Conservation (phyloP, 2,888 invertebrate genomes). For the Himalopsyche tibetana region DNA sequence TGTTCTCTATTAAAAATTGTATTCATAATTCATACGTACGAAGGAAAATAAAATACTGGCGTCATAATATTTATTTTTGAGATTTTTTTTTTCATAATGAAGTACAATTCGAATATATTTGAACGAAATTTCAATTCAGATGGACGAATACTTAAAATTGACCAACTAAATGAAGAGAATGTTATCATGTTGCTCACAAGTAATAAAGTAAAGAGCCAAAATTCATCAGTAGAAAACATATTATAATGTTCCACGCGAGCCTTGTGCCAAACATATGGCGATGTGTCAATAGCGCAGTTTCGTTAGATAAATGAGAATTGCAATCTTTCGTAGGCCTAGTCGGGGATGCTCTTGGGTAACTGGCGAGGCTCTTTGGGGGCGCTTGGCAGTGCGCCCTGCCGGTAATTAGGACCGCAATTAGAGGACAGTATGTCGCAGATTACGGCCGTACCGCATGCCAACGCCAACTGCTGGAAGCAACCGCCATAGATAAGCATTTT, state of each 20-base stretch:
- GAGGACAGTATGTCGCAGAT: slow-evolving; percentile 77
- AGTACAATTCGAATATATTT: no score
- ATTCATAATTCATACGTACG: no score
- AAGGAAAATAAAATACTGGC: no score
- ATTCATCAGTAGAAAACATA: no score
- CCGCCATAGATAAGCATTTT: slow-evolving; percentile 59
- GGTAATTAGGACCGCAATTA: slow-evolving; percentile 78
- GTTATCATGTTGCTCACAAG: no score
- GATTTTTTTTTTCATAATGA: no score
- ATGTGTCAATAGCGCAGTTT: neutral
- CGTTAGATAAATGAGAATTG: neutral
- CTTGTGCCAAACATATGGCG: neutral
- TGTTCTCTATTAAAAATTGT: no score
- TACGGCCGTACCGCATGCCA: slow-evolving; percentile 69
- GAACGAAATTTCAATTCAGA: no score
- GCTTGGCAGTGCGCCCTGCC: slow-evolving; percentile 66
- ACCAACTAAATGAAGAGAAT: no score
- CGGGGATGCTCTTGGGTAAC: neutral
- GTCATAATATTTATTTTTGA: no score
- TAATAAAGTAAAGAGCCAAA: no score
- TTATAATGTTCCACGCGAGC: neutral
- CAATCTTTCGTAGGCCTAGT: slow-evolving; percentile 20
- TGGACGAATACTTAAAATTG: no score
- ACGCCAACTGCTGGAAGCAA: slow-evolving; percentile 51
- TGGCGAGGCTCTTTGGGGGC: slow-evolving; percentile 35